phyloP scores from a whole-genome alignment of 2,888 invertebrate species.

The Eupithecia dodoneata region DNA sequence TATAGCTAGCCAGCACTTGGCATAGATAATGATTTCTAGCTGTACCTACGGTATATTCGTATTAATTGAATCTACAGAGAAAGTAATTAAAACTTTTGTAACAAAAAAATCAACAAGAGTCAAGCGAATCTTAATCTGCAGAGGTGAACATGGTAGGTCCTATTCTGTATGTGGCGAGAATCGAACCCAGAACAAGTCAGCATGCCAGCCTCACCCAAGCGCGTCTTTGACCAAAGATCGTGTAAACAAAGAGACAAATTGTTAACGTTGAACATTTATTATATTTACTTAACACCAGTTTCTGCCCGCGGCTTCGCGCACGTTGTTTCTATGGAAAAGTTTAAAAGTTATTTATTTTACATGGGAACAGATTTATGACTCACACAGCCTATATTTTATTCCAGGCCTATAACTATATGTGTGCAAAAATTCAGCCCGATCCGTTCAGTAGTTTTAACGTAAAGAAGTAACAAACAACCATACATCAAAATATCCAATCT shows the following conservation, averaged over 20 bases:
- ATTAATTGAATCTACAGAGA: not conserved
- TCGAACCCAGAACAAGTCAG: not conserved
- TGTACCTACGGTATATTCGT: not conserved
- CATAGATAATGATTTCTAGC: not conserved
- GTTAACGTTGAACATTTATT: not conserved
- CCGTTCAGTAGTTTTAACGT: too few species aligned
- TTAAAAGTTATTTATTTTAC: too few species aligned
- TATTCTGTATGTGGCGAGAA: not conserved
- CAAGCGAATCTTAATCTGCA: not conserved
- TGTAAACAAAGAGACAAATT: conserved; percentile 1
- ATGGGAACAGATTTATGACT: too few species aligned
- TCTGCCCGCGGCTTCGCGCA: too few species aligned
- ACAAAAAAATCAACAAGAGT: not conserved
- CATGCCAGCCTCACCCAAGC: not conserved
- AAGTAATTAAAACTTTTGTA: not conserved
- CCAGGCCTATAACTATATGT: too few species aligned
- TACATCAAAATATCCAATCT: too few species aligned
- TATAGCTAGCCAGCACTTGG: not conserved
- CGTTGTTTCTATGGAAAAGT: too few species aligned
- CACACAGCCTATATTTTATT: too few species aligned
- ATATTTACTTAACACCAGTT: not conserved
- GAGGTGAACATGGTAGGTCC: not conserved
- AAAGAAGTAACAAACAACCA: too few species aligned
- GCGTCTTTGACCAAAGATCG: not conserved
- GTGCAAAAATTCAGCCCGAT: too few species aligned